Conservation (phyloP, 2,113 vertebrate genomes). For the Mustela lutreola region DNA sequence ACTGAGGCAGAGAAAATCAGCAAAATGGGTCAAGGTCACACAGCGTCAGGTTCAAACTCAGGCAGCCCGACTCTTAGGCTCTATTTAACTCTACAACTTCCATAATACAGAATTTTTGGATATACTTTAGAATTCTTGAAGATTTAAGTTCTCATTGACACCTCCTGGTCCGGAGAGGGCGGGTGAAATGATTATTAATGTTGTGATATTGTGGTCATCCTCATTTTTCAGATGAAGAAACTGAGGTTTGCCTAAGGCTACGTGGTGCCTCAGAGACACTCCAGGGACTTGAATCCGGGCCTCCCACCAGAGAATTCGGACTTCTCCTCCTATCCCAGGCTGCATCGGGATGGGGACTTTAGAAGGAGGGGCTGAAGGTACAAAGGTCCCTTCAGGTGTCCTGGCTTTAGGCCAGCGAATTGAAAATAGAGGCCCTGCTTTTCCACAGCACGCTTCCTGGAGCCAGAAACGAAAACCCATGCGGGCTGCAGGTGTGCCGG, state of each 20-base stretch:
- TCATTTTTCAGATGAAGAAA: slow-evolving; percentile 20
- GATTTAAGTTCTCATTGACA: neutral
- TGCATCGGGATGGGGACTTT: neutral
- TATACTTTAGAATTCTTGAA: neutral
- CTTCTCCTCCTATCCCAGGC: neutral
- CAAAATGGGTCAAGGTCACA: neutral
- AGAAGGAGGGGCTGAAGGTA: neutral
- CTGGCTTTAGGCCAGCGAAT: neutral
- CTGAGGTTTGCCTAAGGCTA: neutral
- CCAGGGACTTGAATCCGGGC: neutral
- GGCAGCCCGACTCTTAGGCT: neutral
- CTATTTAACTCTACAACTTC: neutral
- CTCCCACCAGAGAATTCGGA: neutral
- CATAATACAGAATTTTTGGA: neutral
- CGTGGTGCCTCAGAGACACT: neutral
- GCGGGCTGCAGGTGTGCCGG: neutral
- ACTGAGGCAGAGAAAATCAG: neutral
- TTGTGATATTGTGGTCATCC: neutral
- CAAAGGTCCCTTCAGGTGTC: neutral
- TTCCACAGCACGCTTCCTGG: neutral
- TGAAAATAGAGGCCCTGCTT: neutral
- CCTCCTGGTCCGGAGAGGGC: neutral
- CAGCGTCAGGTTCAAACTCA: neutral
- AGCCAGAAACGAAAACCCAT: neutral
- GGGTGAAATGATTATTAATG: neutral